Percentiles rank a stretch among this genome's conserved stretches.
Evolutionary conservation across 2,888 invertebrate species (phyloP).

Genomic region (Lycophotia porphyrea): DNA sequence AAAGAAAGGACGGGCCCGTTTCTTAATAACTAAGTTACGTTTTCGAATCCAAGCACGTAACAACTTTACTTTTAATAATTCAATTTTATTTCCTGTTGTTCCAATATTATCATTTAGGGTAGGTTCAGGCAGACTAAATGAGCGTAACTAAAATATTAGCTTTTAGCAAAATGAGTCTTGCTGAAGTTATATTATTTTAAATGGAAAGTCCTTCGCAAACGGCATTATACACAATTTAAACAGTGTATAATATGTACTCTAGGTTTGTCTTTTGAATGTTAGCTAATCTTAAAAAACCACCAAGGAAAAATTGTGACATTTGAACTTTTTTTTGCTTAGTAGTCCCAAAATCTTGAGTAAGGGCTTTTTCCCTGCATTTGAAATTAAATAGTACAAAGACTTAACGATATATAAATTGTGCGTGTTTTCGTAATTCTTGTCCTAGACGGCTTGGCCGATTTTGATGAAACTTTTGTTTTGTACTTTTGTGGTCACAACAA

Average conservation of each 20-base stretch:
- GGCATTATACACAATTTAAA: neutral
- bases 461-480: neutral
- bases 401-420: neutral
- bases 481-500: too few species aligned
- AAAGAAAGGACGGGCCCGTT: neutral
- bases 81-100: neutral
- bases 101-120: neutral
- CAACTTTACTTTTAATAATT: too few species aligned
- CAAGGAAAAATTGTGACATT: neutral
- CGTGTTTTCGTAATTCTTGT: neutral
- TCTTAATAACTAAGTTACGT: neutral
- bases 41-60: neutral
- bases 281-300: neutral
- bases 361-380: neutral
- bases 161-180: too few species aligned
- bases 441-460: neutral
- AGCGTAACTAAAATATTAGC: neutral
- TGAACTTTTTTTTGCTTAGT: too few species aligned
- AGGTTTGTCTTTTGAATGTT: neutral
- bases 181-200: slow-evolving; percentile 4
- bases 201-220: neutral
- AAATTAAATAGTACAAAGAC: neutral
- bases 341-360: neutral
- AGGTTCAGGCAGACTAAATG: neutral
- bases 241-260: neutral